phyloP scores from a whole-genome alignment of 2,113 vertebrate species.

The Microtus montanus region DNA sequence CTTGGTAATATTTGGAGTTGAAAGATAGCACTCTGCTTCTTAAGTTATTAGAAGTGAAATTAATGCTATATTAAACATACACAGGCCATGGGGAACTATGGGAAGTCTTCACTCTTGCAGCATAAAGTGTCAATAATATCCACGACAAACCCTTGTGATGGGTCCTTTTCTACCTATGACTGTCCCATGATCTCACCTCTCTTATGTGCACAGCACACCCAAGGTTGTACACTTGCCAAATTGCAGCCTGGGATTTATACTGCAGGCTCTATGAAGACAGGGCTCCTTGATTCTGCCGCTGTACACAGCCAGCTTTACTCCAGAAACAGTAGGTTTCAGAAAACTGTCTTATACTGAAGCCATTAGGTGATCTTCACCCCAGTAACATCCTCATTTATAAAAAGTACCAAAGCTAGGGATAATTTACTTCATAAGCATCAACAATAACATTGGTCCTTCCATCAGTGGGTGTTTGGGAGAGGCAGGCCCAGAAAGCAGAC shows the following conservation, averaged over 20 bases:
- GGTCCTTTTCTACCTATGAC: background rate
- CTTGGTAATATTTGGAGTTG: background rate
- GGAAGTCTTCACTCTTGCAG: background rate
- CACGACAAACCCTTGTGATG: fast-evolving
- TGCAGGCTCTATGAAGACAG: background rate
- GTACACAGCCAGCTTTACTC: background rate
- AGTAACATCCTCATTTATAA: background rate
- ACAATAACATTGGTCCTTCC: background rate
- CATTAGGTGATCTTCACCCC: background rate
- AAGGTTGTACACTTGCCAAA: background rate
- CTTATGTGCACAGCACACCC: fast-evolving
- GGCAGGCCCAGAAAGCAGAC: background rate
- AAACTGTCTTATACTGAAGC: background rate
- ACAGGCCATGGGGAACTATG: background rate
- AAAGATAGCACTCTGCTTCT: background rate
- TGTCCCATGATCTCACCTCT: background rate
- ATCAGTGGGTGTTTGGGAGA: too few species aligned
- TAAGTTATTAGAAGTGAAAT: background rate
- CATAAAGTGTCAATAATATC: fast-evolving
- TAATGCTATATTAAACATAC: background rate
- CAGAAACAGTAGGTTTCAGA: too few species aligned
- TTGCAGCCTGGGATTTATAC: background rate
- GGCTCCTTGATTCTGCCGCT: fast-evolving
- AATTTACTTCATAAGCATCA: background rate
- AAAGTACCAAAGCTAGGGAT: background rate